These are phyloP conservation scores for Brachypteracias leptosomus DNA, from an alignment of 2,113 vertebrate species.

Conservation along the genomic window DNA sequence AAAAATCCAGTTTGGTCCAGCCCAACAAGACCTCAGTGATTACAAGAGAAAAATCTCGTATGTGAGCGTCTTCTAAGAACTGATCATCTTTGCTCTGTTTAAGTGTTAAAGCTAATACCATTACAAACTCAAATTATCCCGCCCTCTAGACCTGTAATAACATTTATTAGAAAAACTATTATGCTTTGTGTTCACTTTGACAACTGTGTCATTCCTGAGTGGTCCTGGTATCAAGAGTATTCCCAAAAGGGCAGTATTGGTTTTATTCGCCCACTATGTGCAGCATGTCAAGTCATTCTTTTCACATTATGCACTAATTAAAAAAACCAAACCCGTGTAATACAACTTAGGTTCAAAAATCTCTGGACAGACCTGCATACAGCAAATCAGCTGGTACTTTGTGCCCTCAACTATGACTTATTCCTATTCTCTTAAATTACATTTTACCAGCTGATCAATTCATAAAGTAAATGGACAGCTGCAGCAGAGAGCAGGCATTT, in stretches of 20 bases:
- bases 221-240: neutral
- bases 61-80: neutral
- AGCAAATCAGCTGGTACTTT: neutral
- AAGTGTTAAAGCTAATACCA: neutral
- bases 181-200: neutral
- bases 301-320: neutral
- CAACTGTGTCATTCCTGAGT: neutral
- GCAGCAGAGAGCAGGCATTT: constrained; percentile 42
- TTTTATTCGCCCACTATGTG: neutral
- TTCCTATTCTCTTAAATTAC: constrained; percentile 24
- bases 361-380: neutral
- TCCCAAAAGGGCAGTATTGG: neutral
- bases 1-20: neutral
- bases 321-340: neutral
- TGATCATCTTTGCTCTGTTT: neutral
- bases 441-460: neutral
- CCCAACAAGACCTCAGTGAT: fast-evolving
- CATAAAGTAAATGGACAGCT: constrained; percentile 57
- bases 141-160: neutral
- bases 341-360: neutral
- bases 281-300: neutral
- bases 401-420: constrained; percentile 22
- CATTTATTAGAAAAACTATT: neutral
- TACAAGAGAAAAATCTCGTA: neutral
- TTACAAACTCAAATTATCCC: neutral